Conservation (phyloP, 2,113 vertebrate genomes). For the Tenebrosternarchus preto region DNA sequence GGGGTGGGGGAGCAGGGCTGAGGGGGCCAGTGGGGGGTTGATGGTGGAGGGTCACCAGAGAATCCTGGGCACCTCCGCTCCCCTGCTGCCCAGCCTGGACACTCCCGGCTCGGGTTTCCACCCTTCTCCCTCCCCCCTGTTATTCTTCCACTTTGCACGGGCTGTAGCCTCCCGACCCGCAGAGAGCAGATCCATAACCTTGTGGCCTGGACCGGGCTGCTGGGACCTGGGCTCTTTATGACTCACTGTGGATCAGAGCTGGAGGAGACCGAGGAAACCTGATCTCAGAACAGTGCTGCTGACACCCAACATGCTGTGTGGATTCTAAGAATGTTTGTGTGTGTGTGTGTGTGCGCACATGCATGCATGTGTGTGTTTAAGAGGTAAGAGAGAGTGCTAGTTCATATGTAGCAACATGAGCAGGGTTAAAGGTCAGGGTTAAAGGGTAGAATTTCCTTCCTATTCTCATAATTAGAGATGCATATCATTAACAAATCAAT, state of each 20-base stretch:
- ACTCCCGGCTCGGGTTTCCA: slow-evolving; percentile 84
- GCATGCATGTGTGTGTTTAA: slow-evolving; percentile 16
- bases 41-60: slow-evolving; percentile 55
- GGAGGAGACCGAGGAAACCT: slow-evolving; percentile 42
- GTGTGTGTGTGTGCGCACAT: slow-evolving; percentile 29
- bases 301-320: slow-evolving; percentile 1
- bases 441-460: slow-evolving; percentile 54
- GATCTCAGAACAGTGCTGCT: slow-evolving; percentile 25
- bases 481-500: slow-evolving; percentile 80
- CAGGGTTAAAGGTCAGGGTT: slow-evolving; percentile 45
- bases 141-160: slow-evolving; percentile 89
- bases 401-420: slow-evolving; percentile 70
- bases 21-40: background rate
- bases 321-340: slow-evolving; percentile 2
- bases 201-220: too few relatives aligned
- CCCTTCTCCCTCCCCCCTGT: slow-evolving; percentile 68
- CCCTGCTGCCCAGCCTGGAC: slow-evolving; percentile 81
- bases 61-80: slow-evolving; percentile 72
- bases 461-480: slow-evolving; percentile 66
- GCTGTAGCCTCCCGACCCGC: slow-evolving; percentile 81
- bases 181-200: slow-evolving; percentile 72
- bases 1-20: background rate
- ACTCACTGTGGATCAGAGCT: too few relatives aligned
- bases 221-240: slow-evolving; percentile 52
- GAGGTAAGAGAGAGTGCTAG: slow-evolving; percentile 55